Conservation (phyloP, 2,113 vertebrate species). For the Antennarius striatus region DNA sequence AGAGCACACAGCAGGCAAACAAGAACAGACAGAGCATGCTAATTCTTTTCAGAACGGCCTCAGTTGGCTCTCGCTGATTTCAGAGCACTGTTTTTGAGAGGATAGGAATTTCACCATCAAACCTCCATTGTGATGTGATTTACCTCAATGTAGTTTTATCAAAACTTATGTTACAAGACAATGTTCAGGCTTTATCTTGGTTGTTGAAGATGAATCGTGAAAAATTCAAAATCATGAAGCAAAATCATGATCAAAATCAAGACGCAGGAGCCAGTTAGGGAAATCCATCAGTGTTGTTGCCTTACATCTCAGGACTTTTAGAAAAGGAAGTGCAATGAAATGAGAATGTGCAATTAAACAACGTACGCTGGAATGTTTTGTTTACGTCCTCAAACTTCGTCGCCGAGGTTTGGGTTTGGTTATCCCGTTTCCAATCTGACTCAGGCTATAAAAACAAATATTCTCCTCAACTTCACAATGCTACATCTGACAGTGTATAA, state of each 20-base stretch:
- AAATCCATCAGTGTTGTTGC: conserved; percentile 49
- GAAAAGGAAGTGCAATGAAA: conserved; percentile 21
- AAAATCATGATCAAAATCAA: neutral
- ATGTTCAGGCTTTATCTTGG: conserved; percentile 21
- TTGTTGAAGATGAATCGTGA: conserved; percentile 5
- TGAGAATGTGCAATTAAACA: conserved; percentile 48
- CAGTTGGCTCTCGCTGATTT: neutral
- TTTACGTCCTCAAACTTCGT: conserved; percentile 54
- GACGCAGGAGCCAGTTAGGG: conserved; percentile 6
- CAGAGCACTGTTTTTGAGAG: neutral
- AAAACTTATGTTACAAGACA: neutral
- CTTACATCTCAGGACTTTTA: conserved; percentile 49
- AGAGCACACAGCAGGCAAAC: neutral
- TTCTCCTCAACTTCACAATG: conserved; percentile 30
- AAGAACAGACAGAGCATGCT: neutral
- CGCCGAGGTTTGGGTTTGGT: conserved; percentile 56
- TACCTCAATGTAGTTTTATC: neutral
- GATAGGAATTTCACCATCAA: too few relatives aligned
- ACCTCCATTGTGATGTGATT: neutral
- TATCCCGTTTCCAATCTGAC: conserved; percentile 38
- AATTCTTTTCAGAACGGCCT: neutral
- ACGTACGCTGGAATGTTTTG: conserved; percentile 52
- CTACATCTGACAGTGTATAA: conserved; percentile 34
- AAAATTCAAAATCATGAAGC: conserved; percentile 10
- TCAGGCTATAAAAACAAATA: conserved; percentile 54